Percentiles rank a stretch among this genome's conserved stretches.
These are phyloP conservation scores for Cynodonichthys magdalenae DNA, from an alignment of 2,797 vertebrate species.

Conservation along the genomic window DNA sequence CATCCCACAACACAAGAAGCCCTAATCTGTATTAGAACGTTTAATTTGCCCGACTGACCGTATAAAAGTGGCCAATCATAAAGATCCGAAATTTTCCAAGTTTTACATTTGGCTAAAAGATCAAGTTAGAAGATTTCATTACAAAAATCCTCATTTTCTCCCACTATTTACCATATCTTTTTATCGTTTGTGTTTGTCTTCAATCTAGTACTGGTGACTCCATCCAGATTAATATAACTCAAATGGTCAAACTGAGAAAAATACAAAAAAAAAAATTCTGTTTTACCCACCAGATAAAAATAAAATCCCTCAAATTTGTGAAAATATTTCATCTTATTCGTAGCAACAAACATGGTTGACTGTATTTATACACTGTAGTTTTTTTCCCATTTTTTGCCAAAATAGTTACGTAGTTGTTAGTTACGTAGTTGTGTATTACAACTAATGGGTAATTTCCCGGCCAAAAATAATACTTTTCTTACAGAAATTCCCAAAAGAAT, in stretches of 20 bases:
- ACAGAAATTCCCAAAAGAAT: too few species aligned
- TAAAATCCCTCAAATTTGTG: too few species aligned
- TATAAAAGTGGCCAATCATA: conserved; percentile 5
- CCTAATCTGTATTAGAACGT: conserved; percentile 47
- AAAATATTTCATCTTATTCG: too few species aligned
- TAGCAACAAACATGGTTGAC: too few species aligned
- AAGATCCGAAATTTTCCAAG: background rate
- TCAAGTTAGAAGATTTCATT: conserved; percentile 5
- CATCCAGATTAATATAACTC: background rate
- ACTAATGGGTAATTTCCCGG: too few species aligned
- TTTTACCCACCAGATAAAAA: too few species aligned
- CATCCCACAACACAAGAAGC: conserved; percentile 6
- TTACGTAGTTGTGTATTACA: too few species aligned
- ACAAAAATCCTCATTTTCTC: conserved; percentile 15
- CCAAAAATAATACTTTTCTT: too few species aligned
- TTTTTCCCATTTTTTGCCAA: too few species aligned
- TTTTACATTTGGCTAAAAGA: conserved; percentile 2
- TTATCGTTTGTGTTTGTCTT: background rate
- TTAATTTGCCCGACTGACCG: conserved; percentile 26
- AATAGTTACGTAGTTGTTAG: too few species aligned
- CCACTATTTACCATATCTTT: background rate
- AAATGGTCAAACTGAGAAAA: background rate
- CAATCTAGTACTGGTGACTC: background rate
- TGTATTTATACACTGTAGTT: too few species aligned
- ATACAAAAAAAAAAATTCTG: too few species aligned